A percentile compares a stretch with the other conserved stretches of the same genome.
phyloP scores from a whole-genome alignment of 2,888 invertebrate species.

The Protodeltote pygarga region DNA sequence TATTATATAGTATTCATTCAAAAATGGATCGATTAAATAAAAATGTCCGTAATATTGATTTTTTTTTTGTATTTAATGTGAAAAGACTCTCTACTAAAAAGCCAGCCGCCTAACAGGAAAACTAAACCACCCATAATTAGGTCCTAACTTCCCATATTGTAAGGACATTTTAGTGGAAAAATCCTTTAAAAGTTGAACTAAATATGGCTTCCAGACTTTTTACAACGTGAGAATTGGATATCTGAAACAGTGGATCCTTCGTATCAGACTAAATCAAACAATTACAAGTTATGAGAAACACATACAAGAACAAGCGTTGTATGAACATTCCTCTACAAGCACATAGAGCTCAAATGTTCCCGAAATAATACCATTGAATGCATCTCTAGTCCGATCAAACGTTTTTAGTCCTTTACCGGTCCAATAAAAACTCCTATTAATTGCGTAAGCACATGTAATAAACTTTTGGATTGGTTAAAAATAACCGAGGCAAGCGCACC shows the following conservation, averaged over 20 bases:
- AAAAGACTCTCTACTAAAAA: too few species aligned
- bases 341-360: conserved; percentile 45
- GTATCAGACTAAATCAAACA: conserved; percentile 29
- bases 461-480: conserved; percentile 84
- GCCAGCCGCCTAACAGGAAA: neutral
- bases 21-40: neutral
- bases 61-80: too few species aligned
- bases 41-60: too few species aligned
- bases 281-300: conserved; percentile 37
- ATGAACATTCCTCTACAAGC: conserved; percentile 34
- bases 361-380: conserved; percentile 59
- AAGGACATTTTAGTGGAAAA: neutral
- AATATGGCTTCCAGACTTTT: conserved; percentile 1
- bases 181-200: neutral
- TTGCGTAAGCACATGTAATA: conserved; percentile 84
- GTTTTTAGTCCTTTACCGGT: conserved; percentile 82
- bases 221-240: conserved; percentile 11
- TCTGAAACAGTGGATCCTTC: conserved; percentile 7
- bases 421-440: conserved; percentile 85
- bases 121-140: neutral
- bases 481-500: conserved; percentile 75
- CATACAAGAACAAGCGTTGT: conserved; percentile 33
- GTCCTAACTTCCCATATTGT: neutral
- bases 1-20: neutral
- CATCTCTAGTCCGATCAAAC: conserved; percentile 70